Percentiles rank a stretch among this genome's conserved stretches.
Evolutionary conservation across 2,797 vertebrate species (phyloP).

Genomic region (Garrulus glandarius): DNA sequence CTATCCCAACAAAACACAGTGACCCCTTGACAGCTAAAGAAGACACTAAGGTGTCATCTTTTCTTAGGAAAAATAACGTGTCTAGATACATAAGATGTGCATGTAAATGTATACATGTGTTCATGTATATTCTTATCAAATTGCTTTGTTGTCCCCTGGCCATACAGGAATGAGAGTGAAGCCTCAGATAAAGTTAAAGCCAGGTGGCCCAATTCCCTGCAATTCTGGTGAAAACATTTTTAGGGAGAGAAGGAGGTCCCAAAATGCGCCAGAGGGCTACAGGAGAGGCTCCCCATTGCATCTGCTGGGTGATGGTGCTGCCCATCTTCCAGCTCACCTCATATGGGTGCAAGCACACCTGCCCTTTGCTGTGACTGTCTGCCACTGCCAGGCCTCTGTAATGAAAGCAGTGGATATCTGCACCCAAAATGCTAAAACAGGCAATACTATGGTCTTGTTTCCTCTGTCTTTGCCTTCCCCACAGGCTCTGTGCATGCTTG

Average conservation of each 20-base stretch:
- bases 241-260: background rate
- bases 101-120: rapidly evolving
- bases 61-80: background rate
- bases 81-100: background rate
- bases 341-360: rapidly evolving
- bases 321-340: background rate
- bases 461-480: background rate
- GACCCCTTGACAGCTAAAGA: background rate
- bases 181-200: background rate
- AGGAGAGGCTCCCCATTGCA: background rate
- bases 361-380: background rate
- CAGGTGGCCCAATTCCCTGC: background rate
- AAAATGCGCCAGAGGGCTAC: background rate
- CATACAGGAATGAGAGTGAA: background rate
- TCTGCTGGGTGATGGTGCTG: background rate
- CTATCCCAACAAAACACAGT: background rate
- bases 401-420: background rate
- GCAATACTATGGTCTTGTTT: background rate
- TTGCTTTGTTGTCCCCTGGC: background rate
- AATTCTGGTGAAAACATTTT: background rate
- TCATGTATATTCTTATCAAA: background rate
- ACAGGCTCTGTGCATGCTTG: background rate
- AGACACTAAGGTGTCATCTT: rapidly evolving
- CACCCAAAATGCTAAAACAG: background rate
- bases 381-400: no score